Base-by-base conservation (phyloP, 2,113 vertebrate species). In the Ifrita kowaldi region DNA sequence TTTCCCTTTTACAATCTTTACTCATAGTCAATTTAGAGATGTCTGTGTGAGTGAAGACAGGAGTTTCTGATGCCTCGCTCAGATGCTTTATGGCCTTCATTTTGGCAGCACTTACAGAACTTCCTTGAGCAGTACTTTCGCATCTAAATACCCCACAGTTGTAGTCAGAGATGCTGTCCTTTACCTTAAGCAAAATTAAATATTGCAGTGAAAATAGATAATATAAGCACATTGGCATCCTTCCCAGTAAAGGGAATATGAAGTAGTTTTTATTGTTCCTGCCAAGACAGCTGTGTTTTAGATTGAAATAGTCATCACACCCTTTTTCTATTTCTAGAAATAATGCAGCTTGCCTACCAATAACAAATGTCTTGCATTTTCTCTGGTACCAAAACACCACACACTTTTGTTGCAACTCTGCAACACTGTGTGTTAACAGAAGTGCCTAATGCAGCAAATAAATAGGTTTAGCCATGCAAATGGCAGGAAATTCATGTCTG, bases 161-260 rank as follows among this genome's bases (percentile, higher is more conserved):
- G 73, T 74, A 92, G 65, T 90, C 52, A 85, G 90, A 91, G 89
- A 83, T 70, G 39, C 67, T 93, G 95, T 94, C 76, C 87, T 93
- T 95, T 85, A 95, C 89, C 90, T 97, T 97, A 97, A 98, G 85
- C 62, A 91, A 97, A 97, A 95, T 93, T 93, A 97, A 96, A 87
- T 22, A 60, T 80, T 85, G 63, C 53, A n/a, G 50, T 91, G 77
- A 88, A 89, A 95, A 89, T 42, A 97, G 90, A 93, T 88, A 91
- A 78, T 95, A 80, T 93, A 75, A 84, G 93, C 56, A 53, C 46
- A 30, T 82, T 93, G 84, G 82, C 68, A 96, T 88, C 50, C 62
- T 93, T 94, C 89, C 88, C 47, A 89, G 82, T 62, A 87, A 96
- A 85, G 78, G 57, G 89, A 96, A 83, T 95, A 88, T 78, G 91